Evolutionary conservation across 37 sponge, comb jelly and placozoan genomes (phyloP).

Genomic region (Spongilla lacustris): DNA sequence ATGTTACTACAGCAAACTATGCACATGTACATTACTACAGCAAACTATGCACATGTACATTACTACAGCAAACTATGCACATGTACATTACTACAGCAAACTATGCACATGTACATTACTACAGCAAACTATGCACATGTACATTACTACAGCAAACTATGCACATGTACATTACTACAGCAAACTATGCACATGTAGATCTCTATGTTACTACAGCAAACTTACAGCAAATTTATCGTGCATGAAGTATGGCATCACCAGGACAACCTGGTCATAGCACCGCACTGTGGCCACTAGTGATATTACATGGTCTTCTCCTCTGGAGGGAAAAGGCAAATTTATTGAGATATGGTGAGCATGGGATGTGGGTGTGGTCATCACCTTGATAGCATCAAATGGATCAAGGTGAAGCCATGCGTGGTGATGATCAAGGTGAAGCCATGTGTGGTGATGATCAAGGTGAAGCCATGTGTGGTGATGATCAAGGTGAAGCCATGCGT

Average conservation of each 20-base stretch:
- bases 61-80: conserved; percentile 25
- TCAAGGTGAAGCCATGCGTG: not conserved
- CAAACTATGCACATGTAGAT: conserved; percentile 32
- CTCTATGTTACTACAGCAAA: conserved; percentile 7
- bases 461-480: not conserved
- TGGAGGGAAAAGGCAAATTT: not conserved
- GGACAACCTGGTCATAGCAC: conserved; percentile 79
- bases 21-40: conserved; percentile 25
- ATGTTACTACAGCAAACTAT: conserved; percentile 25
- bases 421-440: not conserved
- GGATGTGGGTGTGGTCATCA: not conserved
- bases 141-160: conserved; percentile 55
- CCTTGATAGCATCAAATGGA: too few relatives aligned
- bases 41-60: conserved; percentile 44
- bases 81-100: conserved; percentile 53
- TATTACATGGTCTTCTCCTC: conserved; percentile 81
- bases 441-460: not conserved
- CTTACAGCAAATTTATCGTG: conserved; percentile 84
- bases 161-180: conserved; percentile 6
- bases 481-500: conserved; percentile 3
- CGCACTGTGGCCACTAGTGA: conserved; percentile 71
- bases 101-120: conserved; percentile 8
- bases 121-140: conserved; percentile 24
- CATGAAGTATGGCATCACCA: conserved; percentile 90
- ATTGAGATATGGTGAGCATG: conserved; percentile 3